These are phyloP conservation scores for Pangasianodon gigas DNA, from an alignment of 2,113 vertebrate species.

Conservation along the genomic window DNA sequence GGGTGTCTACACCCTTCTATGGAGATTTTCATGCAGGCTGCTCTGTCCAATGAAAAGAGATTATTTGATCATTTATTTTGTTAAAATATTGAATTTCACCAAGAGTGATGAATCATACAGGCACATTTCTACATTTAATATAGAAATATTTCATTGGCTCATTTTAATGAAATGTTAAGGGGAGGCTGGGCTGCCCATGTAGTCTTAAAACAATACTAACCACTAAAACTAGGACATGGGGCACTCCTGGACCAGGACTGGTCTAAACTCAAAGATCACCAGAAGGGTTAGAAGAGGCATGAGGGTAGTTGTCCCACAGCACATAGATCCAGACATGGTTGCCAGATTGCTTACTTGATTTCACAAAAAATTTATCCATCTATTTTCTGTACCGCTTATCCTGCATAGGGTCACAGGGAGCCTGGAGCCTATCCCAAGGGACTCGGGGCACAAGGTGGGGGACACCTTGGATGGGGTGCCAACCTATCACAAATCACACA, in stretches of 20 bases:
- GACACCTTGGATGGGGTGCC: too few species aligned
- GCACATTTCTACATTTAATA: background rate
- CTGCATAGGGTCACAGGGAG: too few species aligned
- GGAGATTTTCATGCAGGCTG: background rate
- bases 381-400: too few species aligned
- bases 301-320: too few species aligned
- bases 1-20: too few species aligned
- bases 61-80: background rate
- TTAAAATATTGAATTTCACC: too few species aligned
- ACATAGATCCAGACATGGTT: background rate
- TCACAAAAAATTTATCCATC: too few species aligned
- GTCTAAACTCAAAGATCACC: background rate
- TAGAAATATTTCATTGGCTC: background rate
- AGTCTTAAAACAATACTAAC: background rate
- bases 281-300: background rate
- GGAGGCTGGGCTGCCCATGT: background rate
- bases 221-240: background rate
- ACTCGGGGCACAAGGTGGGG: too few species aligned
- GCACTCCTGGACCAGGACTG: too few species aligned
- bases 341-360: background rate
- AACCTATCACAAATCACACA: too few species aligned
- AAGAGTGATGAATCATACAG: too few species aligned
- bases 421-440: too few species aligned
- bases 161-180: background rate
- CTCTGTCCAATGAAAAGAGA: background rate